Conservation (phyloP, 2,113 vertebrate genomes). For the Brachyhypopomus occidentalis region DNA sequence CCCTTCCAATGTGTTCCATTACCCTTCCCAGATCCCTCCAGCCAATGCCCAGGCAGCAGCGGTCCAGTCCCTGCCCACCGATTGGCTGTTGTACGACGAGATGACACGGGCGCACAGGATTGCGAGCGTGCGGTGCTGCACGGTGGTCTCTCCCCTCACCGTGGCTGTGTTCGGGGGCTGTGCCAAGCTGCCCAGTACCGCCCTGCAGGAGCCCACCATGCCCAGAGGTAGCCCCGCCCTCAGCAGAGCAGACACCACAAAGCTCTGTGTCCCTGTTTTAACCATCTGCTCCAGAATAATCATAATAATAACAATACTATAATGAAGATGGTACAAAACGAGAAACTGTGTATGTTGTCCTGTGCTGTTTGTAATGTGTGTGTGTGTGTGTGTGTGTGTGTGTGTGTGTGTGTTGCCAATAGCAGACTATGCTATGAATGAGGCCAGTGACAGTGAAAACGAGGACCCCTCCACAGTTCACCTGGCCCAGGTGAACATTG, state of each 20-base stretch:
- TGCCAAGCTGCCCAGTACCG: conserved; percentile 77
- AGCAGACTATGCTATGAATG: conserved; percentile 68
- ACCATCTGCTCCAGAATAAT: background rate
- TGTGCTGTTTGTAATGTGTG: background rate
- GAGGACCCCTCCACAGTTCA: conserved; percentile 75
- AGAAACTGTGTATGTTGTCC: background rate
- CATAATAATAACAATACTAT: no score
- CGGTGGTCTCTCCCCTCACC: conserved; percentile 83
- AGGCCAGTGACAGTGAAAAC: conserved; percentile 87
- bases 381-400: conserved; percentile 1
- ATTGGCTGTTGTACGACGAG: conserved; percentile 95
- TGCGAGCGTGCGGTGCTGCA: conserved; percentile 88
- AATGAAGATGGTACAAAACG: background rate
- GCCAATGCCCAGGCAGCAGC: conserved; percentile 78
- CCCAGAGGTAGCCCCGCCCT: conserved; percentile 65
- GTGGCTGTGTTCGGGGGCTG: conserved; percentile 86
- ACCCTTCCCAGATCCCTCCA: conserved; percentile 75
- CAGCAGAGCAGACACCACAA: background rate
- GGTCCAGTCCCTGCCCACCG: conserved; percentile 80
- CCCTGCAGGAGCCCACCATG: conserved; percentile 74
- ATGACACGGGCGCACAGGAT: conserved; percentile 86
- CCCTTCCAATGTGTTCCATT: background rate
- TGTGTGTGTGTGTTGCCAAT: conserved; percentile 24
- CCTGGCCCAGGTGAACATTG: conserved; percentile 80
- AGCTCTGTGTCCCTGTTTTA: background rate